phyloP scores from a whole-genome alignment of 2,113 vertebrate species.

The Erinaceus europaeus region DNA sequence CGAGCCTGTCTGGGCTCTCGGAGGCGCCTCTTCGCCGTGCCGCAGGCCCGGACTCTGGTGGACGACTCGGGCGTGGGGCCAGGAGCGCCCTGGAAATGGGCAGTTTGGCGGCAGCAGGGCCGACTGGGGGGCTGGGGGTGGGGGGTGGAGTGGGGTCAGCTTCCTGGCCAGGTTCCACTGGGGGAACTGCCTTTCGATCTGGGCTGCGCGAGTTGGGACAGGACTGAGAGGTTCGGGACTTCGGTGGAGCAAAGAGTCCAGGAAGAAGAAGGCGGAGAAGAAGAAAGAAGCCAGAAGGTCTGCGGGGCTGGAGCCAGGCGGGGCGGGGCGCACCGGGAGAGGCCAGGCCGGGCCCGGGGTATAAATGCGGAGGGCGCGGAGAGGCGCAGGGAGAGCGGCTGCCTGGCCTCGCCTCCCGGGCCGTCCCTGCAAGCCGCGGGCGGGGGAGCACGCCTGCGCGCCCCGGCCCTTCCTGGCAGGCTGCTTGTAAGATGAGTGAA shows the following conservation, averaged over 20 bases:
- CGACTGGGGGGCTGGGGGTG: not conserved
- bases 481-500: conserved; percentile 90
- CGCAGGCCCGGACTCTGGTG: conserved; percentile 12
- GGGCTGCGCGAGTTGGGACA: not conserved
- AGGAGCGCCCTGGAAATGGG: conserved; percentile 52
- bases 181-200: not conserved
- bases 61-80: conserved; percentile 33
- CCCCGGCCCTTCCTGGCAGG: conserved; percentile 78
- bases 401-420: conserved; percentile 56
- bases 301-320: conserved; percentile 37
- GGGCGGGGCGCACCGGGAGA: conserved; percentile 61
- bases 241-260: not conserved
- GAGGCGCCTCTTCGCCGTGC: conserved; percentile 7
- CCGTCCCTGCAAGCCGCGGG: conserved; percentile 55
- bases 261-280: not conserved
- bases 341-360: not conserved
- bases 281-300: conserved; percentile 8
- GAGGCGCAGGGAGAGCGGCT: conserved; percentile 15
- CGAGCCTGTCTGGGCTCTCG: not conserved
- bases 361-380: conserved; percentile 54
- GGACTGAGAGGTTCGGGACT: conserved; percentile 1
- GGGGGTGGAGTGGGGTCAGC: not conserved
- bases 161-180: not conserved
- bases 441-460: conserved; percentile 80
- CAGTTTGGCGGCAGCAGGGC: conserved; percentile 45